Percentiles rank a stretch among this genome's conserved stretches.
phyloP scores from a whole-genome alignment of 2,888 invertebrate species.

The Sepioteuthis lessoniana region DNA sequence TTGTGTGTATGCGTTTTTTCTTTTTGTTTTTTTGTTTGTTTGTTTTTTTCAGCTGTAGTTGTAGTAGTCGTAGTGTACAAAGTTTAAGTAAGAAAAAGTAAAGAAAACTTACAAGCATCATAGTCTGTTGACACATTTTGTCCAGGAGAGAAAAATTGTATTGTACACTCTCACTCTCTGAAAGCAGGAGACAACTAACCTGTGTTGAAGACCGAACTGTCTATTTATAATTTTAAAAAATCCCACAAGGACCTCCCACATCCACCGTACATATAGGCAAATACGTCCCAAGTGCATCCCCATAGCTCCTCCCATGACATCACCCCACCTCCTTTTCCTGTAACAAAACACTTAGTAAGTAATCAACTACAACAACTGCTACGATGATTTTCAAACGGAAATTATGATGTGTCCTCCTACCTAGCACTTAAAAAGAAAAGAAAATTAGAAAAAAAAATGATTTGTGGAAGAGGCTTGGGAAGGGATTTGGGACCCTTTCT shows the following conservation, averaged over 20 bases:
- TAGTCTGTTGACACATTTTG: not conserved
- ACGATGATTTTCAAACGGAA: not conserved
- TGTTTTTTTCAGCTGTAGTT: too few relatives aligned
- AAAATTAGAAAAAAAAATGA: too few relatives aligned
- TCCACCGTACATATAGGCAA: not conserved
- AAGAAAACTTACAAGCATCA: not conserved
- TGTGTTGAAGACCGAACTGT: not conserved
- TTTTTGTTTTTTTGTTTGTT: too few relatives aligned
- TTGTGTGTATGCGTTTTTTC: too few relatives aligned
- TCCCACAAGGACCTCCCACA: not conserved
- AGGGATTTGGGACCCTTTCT: not conserved
- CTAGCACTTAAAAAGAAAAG: not conserved
- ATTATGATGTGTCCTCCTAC: not conserved
- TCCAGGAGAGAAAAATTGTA: slow-evolving; percentile 21
- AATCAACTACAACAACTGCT: not conserved
- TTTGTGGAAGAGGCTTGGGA: not conserved
- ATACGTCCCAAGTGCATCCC: not conserved
- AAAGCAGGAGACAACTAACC: not conserved
- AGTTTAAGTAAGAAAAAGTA: not conserved
- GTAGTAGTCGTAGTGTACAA: not conserved
- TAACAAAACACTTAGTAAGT: not conserved
- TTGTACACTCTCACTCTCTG: not conserved
- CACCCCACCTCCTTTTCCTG: slow-evolving; percentile 17
- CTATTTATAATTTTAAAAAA: not conserved
- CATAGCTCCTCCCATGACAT: slow-evolving; percentile 33